Evolutionary conservation across 2,888 invertebrate species (phyloP).

Genomic region (Diploptera punctata): DNA sequence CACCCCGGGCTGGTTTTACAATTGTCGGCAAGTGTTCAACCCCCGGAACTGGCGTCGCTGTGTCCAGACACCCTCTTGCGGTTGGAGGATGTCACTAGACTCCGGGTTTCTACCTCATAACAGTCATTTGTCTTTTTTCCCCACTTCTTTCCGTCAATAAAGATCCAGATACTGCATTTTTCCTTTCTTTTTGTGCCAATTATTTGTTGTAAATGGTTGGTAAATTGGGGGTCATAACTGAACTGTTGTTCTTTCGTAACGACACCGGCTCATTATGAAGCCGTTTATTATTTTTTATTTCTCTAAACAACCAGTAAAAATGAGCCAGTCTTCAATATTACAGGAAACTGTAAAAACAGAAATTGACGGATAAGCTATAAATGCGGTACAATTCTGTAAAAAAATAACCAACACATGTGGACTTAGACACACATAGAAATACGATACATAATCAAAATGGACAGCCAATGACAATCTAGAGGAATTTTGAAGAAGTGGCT

Average conservation of each 20-base stretch:
- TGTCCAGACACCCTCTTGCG: constrained; percentile 7
- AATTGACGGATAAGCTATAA: too few species aligned
- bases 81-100: not conserved
- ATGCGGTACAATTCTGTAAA: too few species aligned
- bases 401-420: too few species aligned
- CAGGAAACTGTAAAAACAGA: too few species aligned
- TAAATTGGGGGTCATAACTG: constrained; percentile 11
- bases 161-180: not conserved
- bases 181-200: constrained; percentile 18
- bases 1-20: too few species aligned
- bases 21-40: not conserved
- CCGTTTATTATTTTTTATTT: not conserved
- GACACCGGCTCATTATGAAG: not conserved
- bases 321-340: too few species aligned
- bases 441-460: too few species aligned
- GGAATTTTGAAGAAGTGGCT: too few species aligned
- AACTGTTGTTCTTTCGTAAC: not conserved
- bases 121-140: not conserved
- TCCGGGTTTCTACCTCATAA: not conserved
- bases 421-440: too few species aligned
- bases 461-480: too few species aligned
- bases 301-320: too few species aligned
- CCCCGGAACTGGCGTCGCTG: not conserved
- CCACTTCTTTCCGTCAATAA: not conserved
- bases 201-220: not conserved